Conservation (phyloP, 2,888 invertebrate species). For the Agrilus cyanescens region DNA sequence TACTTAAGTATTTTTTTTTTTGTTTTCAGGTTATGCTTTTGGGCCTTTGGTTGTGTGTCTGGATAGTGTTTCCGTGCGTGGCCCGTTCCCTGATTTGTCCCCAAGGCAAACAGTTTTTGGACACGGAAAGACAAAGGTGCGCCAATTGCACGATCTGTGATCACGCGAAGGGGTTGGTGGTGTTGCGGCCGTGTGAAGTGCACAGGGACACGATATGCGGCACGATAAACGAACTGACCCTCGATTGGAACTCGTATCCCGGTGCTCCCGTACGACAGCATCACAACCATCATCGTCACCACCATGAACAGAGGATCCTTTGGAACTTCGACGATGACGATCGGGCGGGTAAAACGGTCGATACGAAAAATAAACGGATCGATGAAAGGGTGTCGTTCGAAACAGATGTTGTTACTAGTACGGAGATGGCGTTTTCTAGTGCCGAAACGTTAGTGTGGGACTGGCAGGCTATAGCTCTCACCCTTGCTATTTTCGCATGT, state of each 20-base stretch:
- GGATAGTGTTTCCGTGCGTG: constrained; percentile 15
- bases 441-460: constrained; percentile 49
- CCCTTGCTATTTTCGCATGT: constrained; percentile 63
- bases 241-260: constrained; percentile 13
- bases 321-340: constrained; percentile 6
- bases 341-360: constrained; percentile 4
- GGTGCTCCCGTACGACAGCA: constrained; percentile 14
- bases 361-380: constrained; percentile 34
- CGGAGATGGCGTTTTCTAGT: constrained; percentile 35
- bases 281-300: constrained; percentile 21
- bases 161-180: constrained; percentile 39
- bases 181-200: constrained; percentile 59
- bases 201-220: constrained; percentile 68
- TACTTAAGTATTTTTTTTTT: too few species aligned
- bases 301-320: constrained; percentile 10
- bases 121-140: constrained; percentile 51
- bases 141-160: constrained; percentile 61
- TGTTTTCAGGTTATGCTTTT: too few species aligned
- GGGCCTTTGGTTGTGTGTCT: constrained; percentile 3
- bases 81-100: constrained; percentile 27
- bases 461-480: constrained; percentile 61
- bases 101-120: constrained; percentile 56
- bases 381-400: constrained; percentile 13
- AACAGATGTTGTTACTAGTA: constrained; percentile 21
- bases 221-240: constrained; percentile 46